A percentile compares a stretch with the other conserved stretches of the same genome.
Conservation (phyloP, 2,888 invertebrate genomes). For the Andrena marginata region DNA sequence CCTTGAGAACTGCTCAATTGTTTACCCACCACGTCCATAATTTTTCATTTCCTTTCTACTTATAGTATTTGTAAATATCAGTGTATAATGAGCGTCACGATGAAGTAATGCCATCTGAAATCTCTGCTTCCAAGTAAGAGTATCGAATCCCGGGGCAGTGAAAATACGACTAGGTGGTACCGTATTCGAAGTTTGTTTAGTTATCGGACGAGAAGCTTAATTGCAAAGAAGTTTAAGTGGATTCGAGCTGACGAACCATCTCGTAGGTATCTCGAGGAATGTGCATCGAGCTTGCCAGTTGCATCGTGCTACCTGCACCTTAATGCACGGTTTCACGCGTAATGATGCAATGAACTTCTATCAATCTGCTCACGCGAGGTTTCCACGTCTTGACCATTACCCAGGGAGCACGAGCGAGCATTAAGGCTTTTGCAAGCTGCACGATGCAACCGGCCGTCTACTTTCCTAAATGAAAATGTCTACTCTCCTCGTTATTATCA, state of each 20-base stretch:
- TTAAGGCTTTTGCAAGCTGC: constrained; percentile 40
- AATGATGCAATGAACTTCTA: constrained; percentile 73
- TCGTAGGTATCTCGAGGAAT: constrained; percentile 5
- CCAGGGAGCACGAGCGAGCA: constrained; percentile 35
- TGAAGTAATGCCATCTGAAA: constrained; percentile 2
- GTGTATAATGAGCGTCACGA: not conserved
- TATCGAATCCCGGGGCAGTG: not conserved
- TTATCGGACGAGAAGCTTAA: not conserved
- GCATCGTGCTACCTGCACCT: constrained; percentile 56
- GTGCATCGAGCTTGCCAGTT: constrained; percentile 34
- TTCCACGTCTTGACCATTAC: constrained; percentile 47
- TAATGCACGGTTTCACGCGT: constrained; percentile 73
- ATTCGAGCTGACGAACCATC: not conserved
- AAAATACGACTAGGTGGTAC: not conserved
- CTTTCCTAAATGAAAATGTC: not conserved
- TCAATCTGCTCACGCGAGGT: constrained; percentile 71
- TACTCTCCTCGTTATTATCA: not conserved
- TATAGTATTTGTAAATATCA: too few species aligned
- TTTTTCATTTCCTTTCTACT: too few species aligned
- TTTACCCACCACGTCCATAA: too few species aligned
- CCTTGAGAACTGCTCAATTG: too few species aligned
- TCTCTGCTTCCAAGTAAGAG: constrained; percentile 1
- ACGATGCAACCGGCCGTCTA: constrained; percentile 27
- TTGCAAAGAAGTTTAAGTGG: not conserved
- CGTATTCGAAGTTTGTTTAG: constrained; percentile 6